Evolutionary conservation across 2,888 invertebrate genomes (phyloP).

Genomic region (Phasia obesa): DNA sequence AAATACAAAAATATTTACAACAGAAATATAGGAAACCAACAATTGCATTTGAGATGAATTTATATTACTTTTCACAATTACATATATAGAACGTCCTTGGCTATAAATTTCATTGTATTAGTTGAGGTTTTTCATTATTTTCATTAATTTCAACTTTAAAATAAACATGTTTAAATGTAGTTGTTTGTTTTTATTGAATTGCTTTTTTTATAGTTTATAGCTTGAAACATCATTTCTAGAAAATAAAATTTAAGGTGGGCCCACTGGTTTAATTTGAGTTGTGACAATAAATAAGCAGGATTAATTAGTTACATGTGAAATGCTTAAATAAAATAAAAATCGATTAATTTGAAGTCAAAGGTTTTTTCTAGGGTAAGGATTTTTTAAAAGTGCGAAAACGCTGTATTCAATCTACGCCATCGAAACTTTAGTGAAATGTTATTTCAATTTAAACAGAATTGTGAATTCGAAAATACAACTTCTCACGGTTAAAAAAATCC

Average conservation of each 20-base stretch:
- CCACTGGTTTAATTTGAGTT: conserved; percentile 42
- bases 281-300: conserved; percentile 5
- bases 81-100: conserved; percentile 61
- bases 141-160: neutral
- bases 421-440: too few relatives aligned
- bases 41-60: conserved; percentile 21
- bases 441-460: too few relatives aligned
- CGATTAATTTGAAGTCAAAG: neutral
- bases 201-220: neutral
- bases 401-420: too few relatives aligned
- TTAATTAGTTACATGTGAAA: conserved; percentile 17
- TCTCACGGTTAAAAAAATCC: too few relatives aligned
- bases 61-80: conserved; percentile 45
- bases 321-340: neutral
- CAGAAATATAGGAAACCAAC: neutral
- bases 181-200: conserved; percentile 1
- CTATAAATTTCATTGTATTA: conserved; percentile 28
- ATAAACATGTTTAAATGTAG: neutral
- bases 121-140: neutral
- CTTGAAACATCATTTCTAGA: conserved; percentile 22
- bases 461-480: too few relatives aligned
- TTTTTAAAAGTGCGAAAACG: neutral
- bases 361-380: conserved; percentile 1
- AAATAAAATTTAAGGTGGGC: conserved; percentile 42
- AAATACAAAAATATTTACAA: neutral